Conservation (phyloP, 2,113 vertebrate species). For the Anolis sagrei region DNA sequence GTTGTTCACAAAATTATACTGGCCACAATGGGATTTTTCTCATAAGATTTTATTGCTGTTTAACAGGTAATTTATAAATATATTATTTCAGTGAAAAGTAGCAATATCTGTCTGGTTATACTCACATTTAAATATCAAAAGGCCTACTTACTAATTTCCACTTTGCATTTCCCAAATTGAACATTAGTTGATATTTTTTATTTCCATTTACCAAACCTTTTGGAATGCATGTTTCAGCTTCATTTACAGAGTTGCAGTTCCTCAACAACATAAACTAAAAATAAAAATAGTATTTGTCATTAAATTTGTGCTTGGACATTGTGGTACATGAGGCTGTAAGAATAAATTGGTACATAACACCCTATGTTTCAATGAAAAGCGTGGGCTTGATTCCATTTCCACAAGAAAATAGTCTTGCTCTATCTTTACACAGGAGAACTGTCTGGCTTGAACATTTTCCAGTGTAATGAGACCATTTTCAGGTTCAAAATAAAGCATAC, state of each 20-base stretch:
- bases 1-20: not conserved
- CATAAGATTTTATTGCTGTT: not conserved
- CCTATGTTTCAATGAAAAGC: constrained; percentile 24
- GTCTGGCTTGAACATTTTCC: constrained; percentile 17
- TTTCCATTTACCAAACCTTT: constrained; percentile 9
- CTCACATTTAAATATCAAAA: not conserved
- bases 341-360: constrained; percentile 1
- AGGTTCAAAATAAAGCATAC: constrained; percentile 26
- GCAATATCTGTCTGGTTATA: not conserved
- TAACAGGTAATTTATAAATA: not conserved
- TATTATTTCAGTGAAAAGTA: not conserved
- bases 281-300: not conserved
- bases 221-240: not conserved
- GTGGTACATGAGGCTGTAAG: not conserved
- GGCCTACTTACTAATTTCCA: not conserved
- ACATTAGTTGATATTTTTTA: not conserved
- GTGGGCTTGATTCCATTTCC: not conserved
- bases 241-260: not conserved
- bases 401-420: constrained; percentile 28
- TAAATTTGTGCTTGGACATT: constrained; percentile 19
- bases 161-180: no score
- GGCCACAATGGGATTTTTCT: not conserved
- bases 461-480: constrained; percentile 38
- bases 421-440: constrained; percentile 21
- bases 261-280: not conserved